A percentile compares a stretch with the other conserved stretches of the same genome.
These are phyloP conservation scores for Stictonetta naevosa DNA, from an alignment of 2,113 vertebrate genomes.

Conservation along the genomic window DNA sequence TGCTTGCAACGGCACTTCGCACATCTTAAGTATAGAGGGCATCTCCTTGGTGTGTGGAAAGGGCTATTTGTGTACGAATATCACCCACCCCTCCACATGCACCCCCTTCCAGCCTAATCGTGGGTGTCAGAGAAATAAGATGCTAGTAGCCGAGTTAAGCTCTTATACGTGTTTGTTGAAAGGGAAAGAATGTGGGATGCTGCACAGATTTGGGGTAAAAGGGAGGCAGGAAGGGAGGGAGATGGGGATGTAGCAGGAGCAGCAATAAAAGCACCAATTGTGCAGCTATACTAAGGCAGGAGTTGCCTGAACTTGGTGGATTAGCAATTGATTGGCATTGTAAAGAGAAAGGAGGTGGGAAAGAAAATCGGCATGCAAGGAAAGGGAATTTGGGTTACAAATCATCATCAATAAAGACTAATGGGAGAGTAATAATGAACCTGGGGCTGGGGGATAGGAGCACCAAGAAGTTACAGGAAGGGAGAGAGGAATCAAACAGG, in stretches of 20 bases:
- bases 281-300: slow-evolving; percentile 29
- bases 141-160: background rate
- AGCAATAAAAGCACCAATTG: slow-evolving; percentile 62
- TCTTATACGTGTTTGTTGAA: background rate
- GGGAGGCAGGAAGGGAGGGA: background rate
- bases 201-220: slow-evolving; percentile 1
- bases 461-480: slow-evolving; percentile 32
- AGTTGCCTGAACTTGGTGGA: slow-evolving; percentile 62
- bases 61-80: background rate
- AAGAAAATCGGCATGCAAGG: background rate
- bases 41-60: background rate
- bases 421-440: background rate
- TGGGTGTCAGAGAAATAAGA: slow-evolving; percentile 4
- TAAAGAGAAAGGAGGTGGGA: background rate
- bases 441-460: background rate
- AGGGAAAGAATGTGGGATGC: background rate
- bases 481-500: slow-evolving; percentile 49
- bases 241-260: slow-evolving; percentile 6
- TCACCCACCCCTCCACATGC: background rate
- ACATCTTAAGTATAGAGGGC: background rate
- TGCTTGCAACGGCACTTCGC: background rate
- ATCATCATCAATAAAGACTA: background rate
- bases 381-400: background rate
- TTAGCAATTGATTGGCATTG: slow-evolving; percentile 4
- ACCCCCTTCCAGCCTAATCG: background rate